Evolutionary conservation across 2,113 vertebrate genomes (phyloP).

Genomic region (Strix uralensis): DNA sequence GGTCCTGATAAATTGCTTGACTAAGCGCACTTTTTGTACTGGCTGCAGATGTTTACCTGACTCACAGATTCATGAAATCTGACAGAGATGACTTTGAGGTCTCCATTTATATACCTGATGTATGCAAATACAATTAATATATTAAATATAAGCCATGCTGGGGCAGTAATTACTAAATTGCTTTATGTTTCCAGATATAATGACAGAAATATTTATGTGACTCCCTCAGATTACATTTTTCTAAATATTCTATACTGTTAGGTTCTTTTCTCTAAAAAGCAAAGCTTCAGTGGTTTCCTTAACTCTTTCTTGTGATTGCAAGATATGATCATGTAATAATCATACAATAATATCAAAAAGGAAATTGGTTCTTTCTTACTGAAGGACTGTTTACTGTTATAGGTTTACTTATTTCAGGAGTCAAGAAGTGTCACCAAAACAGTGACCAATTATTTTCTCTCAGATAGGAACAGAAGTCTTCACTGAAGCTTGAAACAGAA

Average conservation of each 20-base stretch:
- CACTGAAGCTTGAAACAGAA: background rate
- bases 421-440: background rate
- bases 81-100: slow-evolving; percentile 28
- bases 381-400: background rate
- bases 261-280: background rate
- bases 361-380: background rate
- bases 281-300: background rate
- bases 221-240: background rate
- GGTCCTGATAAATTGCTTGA: background rate
- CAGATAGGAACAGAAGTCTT: background rate
- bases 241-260: background rate
- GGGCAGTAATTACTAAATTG: background rate
- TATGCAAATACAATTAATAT: slow-evolving; percentile 11
- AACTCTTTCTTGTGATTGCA: background rate
- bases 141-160: background rate
- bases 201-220: background rate
- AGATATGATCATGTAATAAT: background rate
- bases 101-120: background rate
- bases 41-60: slow-evolving; percentile 27
- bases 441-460: background rate
- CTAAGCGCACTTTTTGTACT: slow-evolving; percentile 7
- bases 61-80: slow-evolving; percentile 15
- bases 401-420: background rate
- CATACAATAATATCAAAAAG: background rate
- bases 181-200: background rate